These are phyloP conservation scores for Bombus impatiens DNA, from an alignment of 1,140 invertebrate species.

Conservation along the genomic window DNA sequence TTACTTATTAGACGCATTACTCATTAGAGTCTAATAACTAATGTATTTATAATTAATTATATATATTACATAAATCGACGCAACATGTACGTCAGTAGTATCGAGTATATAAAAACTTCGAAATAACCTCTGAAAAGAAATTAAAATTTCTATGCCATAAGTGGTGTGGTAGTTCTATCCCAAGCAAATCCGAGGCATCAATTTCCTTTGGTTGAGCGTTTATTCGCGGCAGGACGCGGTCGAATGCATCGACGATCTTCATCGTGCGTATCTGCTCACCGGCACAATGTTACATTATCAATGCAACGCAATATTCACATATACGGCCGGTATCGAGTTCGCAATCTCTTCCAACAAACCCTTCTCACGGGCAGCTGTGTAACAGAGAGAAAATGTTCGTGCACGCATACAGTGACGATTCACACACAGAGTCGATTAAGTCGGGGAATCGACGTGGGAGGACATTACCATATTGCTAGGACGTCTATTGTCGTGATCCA, in stretches of 20 bases:
- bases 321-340: constrained; percentile 37
- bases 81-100: background rate
- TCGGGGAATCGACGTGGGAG: constrained; percentile 64
- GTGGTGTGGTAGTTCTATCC: background rate
- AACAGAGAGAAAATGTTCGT: constrained; percentile 3
- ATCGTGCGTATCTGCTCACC: constrained; percentile 23
- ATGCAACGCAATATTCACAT: constrained; percentile 44
- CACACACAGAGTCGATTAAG: constrained; percentile 26
- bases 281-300: constrained; percentile 30
- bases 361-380: constrained; percentile 24
- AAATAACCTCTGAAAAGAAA: background rate
- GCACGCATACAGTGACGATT: background rate
- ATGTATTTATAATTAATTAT: background rate
- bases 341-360: constrained; percentile 41
- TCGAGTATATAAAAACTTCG: background rate
- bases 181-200: background rate
- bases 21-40: too few species aligned
- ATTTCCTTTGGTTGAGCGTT: constrained; percentile 11
- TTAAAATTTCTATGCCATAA: background rate
- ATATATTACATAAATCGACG: background rate
- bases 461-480: constrained; percentile 74
- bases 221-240: constrained; percentile 7
- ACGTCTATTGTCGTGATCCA: constrained; percentile 68
- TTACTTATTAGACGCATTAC: too few species aligned
- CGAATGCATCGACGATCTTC: constrained; percentile 35